Conservation (phyloP, 2,113 vertebrate species). For the Zootoca vivipara region DNA sequence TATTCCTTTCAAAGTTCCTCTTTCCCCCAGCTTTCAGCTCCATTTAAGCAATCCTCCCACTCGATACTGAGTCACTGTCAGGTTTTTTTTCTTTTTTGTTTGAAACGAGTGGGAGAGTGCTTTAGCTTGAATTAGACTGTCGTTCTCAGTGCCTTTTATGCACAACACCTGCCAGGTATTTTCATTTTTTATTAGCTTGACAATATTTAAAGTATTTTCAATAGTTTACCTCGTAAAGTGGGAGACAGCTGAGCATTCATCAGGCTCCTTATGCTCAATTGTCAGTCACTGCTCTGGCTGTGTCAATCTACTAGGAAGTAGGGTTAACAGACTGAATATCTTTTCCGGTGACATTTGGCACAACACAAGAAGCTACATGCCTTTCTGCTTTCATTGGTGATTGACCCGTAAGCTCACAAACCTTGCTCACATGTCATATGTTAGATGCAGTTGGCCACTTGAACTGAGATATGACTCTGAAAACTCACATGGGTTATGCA, state of each 20-base stretch:
- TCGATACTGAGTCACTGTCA: constrained; percentile 50
- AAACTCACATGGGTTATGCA: no score
- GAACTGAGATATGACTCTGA: neutral
- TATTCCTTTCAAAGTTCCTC: constrained; percentile 31
- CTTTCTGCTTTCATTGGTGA: neutral
- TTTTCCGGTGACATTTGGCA: neutral
- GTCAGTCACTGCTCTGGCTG: constrained; percentile 18
- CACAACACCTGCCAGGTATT: constrained; percentile 46
- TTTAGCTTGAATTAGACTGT: constrained; percentile 45
- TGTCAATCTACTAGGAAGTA: neutral
- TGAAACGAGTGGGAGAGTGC: constrained; percentile 31
- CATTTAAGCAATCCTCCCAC: constrained; percentile 44
- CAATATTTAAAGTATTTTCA: constrained; percentile 35
- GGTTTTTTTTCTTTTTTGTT: neutral
- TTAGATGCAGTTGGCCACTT: neutral
- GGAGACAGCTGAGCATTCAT: constrained; percentile 23
- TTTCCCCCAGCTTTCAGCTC: constrained; percentile 13
- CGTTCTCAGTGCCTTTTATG: constrained; percentile 11
- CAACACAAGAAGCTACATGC: neutral
- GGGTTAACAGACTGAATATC: neutral
- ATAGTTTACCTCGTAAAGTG: constrained; percentile 38
- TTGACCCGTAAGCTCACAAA: neutral
- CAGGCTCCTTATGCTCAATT: constrained; percentile 38
- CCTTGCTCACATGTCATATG: neutral
- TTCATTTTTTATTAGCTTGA: constrained; percentile 35